Evolutionary conservation across 2,888 invertebrate genomes (phyloP).

Genomic region (Andrena bicolor): DNA sequence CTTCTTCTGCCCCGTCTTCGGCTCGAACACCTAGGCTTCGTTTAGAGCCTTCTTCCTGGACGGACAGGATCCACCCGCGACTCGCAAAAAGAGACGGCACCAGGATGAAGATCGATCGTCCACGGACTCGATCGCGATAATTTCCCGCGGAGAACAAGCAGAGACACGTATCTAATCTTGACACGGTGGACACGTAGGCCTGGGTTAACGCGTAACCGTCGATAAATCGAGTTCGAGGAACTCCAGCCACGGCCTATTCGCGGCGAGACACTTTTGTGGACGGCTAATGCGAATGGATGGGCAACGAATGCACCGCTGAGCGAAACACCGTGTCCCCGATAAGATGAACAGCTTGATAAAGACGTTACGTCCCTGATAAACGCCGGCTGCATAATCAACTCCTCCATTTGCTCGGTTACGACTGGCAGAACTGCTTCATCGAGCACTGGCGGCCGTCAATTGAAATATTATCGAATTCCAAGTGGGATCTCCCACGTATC

Average conservation of each 20-base stretch:
- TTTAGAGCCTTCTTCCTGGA: constrained; percentile 1
- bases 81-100: constrained; percentile 4
- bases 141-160: constrained; percentile 40
- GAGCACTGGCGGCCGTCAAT: background rate
- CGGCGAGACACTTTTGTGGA: constrained; percentile 1
- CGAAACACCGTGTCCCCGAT: constrained; percentile 46
- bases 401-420: background rate
- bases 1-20: constrained; percentile 24
- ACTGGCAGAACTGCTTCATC: constrained; percentile 35
- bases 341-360: constrained; percentile 53
- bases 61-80: constrained; percentile 2
- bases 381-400: constrained; percentile 22
- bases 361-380: constrained; percentile 41
- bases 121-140: constrained; percentile 56
- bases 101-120: constrained; percentile 55
- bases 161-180: constrained; percentile 63
- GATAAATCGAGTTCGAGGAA: constrained; percentile 63
- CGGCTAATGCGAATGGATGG: constrained; percentile 25
- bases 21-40: constrained; percentile 2
- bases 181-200: constrained; percentile 38
- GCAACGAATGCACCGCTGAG: constrained; percentile 29
- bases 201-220: constrained; percentile 37
- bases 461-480: constrained; percentile 36
- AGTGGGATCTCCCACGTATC: background rate
- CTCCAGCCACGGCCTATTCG: background rate